Evolutionary conservation across 1,140 invertebrate species (phyloP).

Genomic region (Drosophila littoralis): DNA sequence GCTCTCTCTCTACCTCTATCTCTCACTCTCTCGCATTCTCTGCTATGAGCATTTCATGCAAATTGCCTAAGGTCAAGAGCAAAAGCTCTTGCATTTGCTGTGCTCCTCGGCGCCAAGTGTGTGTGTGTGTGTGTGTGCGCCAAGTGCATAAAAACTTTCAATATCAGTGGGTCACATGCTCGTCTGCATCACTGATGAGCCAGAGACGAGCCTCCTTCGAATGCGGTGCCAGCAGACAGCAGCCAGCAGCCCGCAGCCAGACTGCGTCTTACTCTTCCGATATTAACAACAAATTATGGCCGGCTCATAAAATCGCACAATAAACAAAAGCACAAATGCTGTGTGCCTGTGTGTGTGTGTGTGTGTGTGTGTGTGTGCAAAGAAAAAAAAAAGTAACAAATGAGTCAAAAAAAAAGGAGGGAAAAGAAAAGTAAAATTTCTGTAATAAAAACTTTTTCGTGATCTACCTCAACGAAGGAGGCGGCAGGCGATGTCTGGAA

Average conservation of each 20-base stretch:
- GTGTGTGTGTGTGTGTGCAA: conserved; percentile 8
- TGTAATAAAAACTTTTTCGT: conserved; percentile 80
- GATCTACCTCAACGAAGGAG: conserved; percentile 76
- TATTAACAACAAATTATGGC: conserved; percentile 82
- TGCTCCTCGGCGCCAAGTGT: background rate
- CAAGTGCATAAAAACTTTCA: conserved; percentile 80
- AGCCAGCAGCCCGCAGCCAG: background rate
- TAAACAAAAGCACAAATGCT: conserved; percentile 62
- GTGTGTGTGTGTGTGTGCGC: conserved; percentile 12
- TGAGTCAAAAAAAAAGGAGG: conserved; percentile 43
- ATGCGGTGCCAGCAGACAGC: conserved; percentile 1
- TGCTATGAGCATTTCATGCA: conserved; percentile 46
- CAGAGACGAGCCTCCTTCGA: conserved; percentile 51
- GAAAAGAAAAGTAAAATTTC: conserved; percentile 58
- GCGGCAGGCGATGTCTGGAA: conserved; percentile 28
- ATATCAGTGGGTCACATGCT: conserved; percentile 82
- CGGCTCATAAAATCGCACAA: conserved; percentile 77
- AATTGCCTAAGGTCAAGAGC: conserved; percentile 78
- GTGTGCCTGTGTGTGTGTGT: conserved; percentile 7
- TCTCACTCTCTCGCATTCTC: background rate
- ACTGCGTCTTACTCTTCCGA: conserved; percentile 58
- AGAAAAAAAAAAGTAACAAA: conserved; percentile 64
- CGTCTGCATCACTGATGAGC: conserved; percentile 82
- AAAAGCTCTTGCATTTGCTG: conserved; percentile 50
- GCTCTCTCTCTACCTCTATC: background rate